Percentiles rank a stretch among this genome's conserved stretches.
Evolutionary conservation across 2,797 vertebrate genomes (phyloP).

Genomic region (Zenarchopterus dispar): DNA sequence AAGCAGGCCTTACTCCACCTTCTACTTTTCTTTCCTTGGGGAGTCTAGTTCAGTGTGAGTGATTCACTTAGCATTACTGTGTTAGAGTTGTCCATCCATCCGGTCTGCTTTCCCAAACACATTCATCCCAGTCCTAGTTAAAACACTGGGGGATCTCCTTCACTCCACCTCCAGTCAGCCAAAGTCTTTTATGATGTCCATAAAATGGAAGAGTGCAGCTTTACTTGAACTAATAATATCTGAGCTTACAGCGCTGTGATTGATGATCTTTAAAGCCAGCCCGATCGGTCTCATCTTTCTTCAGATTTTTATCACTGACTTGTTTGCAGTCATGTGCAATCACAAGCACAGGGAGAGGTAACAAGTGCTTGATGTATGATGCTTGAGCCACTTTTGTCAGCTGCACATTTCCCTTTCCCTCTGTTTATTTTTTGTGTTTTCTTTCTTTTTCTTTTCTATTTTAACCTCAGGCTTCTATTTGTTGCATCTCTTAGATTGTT

Average conservation of each 20-base stretch:
- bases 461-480: slow-evolving; percentile 75
- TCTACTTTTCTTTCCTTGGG: slow-evolving; percentile 50
- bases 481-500: slow-evolving; percentile 78
- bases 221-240: slow-evolving; percentile 94
- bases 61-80: slow-evolving; percentile 75
- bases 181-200: slow-evolving; percentile 88
- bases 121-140: slow-evolving; percentile 78
- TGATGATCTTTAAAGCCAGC: slow-evolving; percentile 92
- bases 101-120: slow-evolving; percentile 75
- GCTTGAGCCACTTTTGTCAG: slow-evolving; percentile 92
- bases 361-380: slow-evolving; percentile 96
- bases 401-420: slow-evolving; percentile 77
- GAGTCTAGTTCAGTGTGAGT: slow-evolving; percentile 61
- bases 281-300: slow-evolving; percentile 95
- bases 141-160: slow-evolving; percentile 77
- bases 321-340: slow-evolving; percentile 95
- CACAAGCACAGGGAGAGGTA: slow-evolving; percentile 90
- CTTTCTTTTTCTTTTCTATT: slow-evolving; percentile 56
- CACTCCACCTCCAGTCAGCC: slow-evolving; percentile 66
- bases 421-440: slow-evolving; percentile 52
- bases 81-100: slow-evolving; percentile 79
- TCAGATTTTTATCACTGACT: slow-evolving; percentile 95
- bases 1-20: slow-evolving; percentile 50
- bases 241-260: slow-evolving; percentile 87
- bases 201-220: slow-evolving; percentile 93